Evolutionary conservation across 2,797 vertebrate genomes (phyloP), one percentile per base, ranked within the genome.

Genomic region (Novumbra hubbsi): DNA sequence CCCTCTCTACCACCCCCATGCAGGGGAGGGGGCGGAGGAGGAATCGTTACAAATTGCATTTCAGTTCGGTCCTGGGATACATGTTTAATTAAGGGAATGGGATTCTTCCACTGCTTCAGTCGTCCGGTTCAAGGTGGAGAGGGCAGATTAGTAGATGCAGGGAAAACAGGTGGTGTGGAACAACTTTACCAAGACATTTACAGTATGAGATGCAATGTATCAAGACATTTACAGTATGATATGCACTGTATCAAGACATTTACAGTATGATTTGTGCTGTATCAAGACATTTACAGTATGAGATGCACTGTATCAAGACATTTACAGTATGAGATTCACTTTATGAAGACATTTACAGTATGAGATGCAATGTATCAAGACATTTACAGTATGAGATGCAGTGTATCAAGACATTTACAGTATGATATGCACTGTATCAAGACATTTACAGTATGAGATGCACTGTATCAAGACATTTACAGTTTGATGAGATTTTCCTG

Each of bases 21-120:
- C 6, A 45, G 11, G 1, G 65, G 65, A n/a, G 64, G 55, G 76
- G 55, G 1, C 21, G 65, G 28, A 62, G 62, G 76, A 86, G 87
- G 86, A 91, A 92, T 93, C 89, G 74, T 90, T 93, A 88, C 88
- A 90, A 92, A 94, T 93, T 91, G 83, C 86, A 88, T 93, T 88
- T 88, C 8, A 87, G 85, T 75, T 79, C 60, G 80, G 88, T 83
- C 87, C 85, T 81, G 79, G 89, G 91, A 88, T 85, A 81, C 73
- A 70, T 81, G 87, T 92, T 94, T 93, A 93, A 94, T 94, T 92
- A 91, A 91, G 84, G 87, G 81, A 87, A 92, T 89, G 85, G 78
- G 81, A 88, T 90, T 90, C 90, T 86, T 85, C 68, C n/a, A 52
- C 30, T 16, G 19, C 17, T 57, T 77, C 60, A 24, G 62, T 81